These are phyloP conservation scores for Coracopsis vasa DNA, from an alignment of 2,113 vertebrate genomes.

Conservation along the genomic window DNA sequence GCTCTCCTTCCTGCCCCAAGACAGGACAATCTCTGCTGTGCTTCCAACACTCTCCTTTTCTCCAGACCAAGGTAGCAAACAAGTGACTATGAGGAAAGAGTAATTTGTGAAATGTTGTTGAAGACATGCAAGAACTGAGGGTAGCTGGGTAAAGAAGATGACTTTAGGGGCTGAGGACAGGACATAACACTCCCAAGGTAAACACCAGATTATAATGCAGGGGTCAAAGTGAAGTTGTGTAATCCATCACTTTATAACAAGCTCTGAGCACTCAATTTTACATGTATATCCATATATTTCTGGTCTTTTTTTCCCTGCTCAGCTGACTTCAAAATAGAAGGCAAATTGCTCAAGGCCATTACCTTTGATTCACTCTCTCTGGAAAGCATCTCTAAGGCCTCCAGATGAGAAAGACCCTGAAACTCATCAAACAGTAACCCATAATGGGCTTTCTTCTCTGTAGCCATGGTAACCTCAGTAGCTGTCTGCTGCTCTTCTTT, in stretches of 20 bases:
- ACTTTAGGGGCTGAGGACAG: background rate
- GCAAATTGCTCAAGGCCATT: conserved; percentile 56
- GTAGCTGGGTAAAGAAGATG: background rate
- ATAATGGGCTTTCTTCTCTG: conserved; percentile 89
- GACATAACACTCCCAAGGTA: background rate
- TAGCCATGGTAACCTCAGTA: conserved; percentile 72
- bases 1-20: background rate
- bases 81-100: background rate
- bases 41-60: background rate
- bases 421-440: conserved; percentile 96
- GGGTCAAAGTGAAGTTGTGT: background rate
- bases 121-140: background rate
- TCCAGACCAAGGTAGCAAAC: background rate
- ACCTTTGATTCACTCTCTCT: conserved; percentile 95
- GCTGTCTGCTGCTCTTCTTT: conserved; percentile 85
- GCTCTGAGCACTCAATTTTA: conserved; percentile 1
- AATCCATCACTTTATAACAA: background rate
- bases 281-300: background rate
- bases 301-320: background rate
- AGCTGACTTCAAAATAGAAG: conserved; percentile 42
- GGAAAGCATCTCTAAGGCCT: conserved; percentile 96
- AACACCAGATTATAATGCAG: background rate
- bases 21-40: background rate
- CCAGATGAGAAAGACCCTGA: conserved; percentile 94
- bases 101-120: background rate